Evolutionary conservation across 2,888 invertebrate species (phyloP).

Genomic region (Idaea dimidiata): DNA sequence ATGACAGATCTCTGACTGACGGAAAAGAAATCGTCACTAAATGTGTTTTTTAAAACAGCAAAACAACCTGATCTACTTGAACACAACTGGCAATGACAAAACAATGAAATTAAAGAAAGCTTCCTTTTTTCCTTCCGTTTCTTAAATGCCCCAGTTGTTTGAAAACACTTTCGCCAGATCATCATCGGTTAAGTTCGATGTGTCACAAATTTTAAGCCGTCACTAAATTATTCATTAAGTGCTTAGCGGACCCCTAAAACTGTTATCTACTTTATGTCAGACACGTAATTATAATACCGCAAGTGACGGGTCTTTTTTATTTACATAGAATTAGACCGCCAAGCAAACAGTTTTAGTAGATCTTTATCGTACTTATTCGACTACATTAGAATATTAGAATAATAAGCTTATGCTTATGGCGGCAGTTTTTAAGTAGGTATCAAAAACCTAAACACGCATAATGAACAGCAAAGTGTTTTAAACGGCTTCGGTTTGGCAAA

Average conservation of each 20-base stretch:
- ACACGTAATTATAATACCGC: constrained; percentile 64
- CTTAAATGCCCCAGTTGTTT: not conserved
- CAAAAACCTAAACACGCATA: not conserved
- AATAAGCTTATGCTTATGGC: constrained; percentile 27
- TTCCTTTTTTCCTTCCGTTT: too few relatives aligned
- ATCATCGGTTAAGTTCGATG: not conserved
- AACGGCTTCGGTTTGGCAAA: not conserved
- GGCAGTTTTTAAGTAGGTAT: constrained; percentile 21
- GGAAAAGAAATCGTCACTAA: too few relatives aligned
- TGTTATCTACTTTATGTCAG: constrained; percentile 53
- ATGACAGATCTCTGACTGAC: too few relatives aligned
- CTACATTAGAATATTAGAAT: constrained; percentile 33
- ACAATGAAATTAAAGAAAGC: too few relatives aligned
- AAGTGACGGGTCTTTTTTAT: constrained; percentile 52
- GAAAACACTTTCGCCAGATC: not conserved
- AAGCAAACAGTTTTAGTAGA: constrained; percentile 41
- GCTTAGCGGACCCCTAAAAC: constrained; percentile 34
- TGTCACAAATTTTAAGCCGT: not conserved
- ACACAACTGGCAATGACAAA: too few relatives aligned
- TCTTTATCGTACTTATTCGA: constrained; percentile 34
- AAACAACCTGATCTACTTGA: too few relatives aligned
- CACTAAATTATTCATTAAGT: not conserved
- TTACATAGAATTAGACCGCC: constrained; percentile 44
- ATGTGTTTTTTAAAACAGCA: too few relatives aligned
- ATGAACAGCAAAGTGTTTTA: not conserved